Conservation (phyloP, 2,888 invertebrate species). For the Calliphora vomitoria region DNA sequence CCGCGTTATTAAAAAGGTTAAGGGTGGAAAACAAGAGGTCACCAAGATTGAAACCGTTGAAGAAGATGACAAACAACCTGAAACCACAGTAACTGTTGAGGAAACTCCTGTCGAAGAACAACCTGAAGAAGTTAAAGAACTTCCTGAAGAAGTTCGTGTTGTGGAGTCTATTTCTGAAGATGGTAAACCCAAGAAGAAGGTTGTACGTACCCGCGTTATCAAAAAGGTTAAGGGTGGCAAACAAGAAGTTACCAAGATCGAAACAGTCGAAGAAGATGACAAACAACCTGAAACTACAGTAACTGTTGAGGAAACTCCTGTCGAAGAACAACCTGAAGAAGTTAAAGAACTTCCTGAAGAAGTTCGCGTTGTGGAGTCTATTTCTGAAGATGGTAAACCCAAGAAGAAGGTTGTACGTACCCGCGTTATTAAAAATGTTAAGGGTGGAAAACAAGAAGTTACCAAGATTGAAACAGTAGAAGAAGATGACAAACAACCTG, state of each 20-base stretch:
- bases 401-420: conserved; percentile 29
- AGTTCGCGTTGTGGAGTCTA: not conserved
- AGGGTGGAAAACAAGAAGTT: conserved; percentile 63
- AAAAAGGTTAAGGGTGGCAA: conserved; percentile 29
- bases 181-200: conserved; percentile 9
- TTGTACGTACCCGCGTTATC: not conserved
- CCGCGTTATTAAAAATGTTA: conserved; percentile 53
- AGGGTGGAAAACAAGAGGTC: conserved; percentile 7
- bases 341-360: conserved; percentile 6
- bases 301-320: not conserved
- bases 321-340: not conserved
- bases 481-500: conserved; percentile 57
- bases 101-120: not conserved
- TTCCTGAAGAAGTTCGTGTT: not conserved
- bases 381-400: conserved; percentile 9
- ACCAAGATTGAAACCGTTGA: conserved; percentile 29
- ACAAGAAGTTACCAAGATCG: conserved; percentile 21
- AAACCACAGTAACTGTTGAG: not conserved
- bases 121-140: not conserved
- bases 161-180: not conserved
- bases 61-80: conserved; percentile 31
- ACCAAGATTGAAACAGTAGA: conserved; percentile 66
- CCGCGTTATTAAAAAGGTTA: conserved; percentile 9
- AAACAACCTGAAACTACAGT: conserved; percentile 36
- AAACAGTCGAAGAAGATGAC: conserved; percentile 35